phyloP scores from a whole-genome alignment of 2,888 invertebrate genomes.

The Sialis lutaria region DNA sequence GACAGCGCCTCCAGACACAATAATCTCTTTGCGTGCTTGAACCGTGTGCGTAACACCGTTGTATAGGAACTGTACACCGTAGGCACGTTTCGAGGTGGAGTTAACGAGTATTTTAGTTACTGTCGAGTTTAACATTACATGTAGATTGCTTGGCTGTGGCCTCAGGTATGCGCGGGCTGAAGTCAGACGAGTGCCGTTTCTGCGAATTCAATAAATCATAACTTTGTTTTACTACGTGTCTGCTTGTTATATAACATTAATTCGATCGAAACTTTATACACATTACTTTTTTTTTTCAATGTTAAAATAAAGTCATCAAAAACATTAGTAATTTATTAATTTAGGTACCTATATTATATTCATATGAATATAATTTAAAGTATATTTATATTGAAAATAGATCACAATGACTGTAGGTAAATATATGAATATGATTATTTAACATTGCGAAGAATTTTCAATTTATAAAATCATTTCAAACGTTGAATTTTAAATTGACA shows the following conservation, averaged over 20 bases:
- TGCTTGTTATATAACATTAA: background rate
- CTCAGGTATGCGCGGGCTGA: slow-evolving; percentile 42
- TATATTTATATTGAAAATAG: no score
- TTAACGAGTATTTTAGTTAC: slow-evolving; percentile 35
- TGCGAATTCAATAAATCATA: slow-evolving; percentile 14
- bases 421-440: no score
- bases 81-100: slow-evolving; percentile 29
- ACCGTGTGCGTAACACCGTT: slow-evolving; percentile 26
- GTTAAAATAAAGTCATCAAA: no score
- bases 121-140: slow-evolving; percentile 41
- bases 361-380: no score
- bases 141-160: slow-evolving; percentile 37
- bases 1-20: slow-evolving; percentile 43
- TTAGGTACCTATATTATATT: no score
- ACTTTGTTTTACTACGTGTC: background rate
- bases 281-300: no score
- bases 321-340: no score
- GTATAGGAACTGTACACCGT: slow-evolving; percentile 41
- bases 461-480: no score
- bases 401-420: no score
- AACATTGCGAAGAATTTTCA: no score
- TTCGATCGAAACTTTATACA: background rate
- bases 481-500: no score
- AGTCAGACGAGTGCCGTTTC: slow-evolving; percentile 41
- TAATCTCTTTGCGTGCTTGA: slow-evolving; percentile 34